These are phyloP conservation scores for Argynnis bischoffii DNA, from an alignment of 2,888 invertebrate species.

Conservation along the genomic window DNA sequence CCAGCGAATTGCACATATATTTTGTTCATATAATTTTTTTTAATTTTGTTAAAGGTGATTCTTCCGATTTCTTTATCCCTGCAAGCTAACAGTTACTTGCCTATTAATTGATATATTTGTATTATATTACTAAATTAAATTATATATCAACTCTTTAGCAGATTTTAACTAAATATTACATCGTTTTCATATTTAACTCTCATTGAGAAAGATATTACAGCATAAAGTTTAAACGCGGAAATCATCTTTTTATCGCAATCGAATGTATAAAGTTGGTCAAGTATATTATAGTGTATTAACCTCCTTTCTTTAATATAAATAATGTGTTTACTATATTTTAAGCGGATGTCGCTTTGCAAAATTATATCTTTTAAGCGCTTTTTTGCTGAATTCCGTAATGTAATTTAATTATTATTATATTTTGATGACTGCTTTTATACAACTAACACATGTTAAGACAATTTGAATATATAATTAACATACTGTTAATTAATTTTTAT, in stretches of 20 bases:
- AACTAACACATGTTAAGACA: too few species aligned
- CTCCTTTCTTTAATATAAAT: slow-evolving; percentile 23
- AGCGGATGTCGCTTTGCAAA: slow-evolving; percentile 16
- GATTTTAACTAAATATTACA: neutral
- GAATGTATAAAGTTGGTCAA: slow-evolving; percentile 20
- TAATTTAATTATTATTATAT: too few species aligned
- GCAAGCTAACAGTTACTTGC: too few species aligned
- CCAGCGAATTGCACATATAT: too few species aligned
- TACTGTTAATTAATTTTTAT: slow-evolving; percentile 6
- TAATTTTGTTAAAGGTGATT: too few species aligned
- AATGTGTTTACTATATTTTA: slow-evolving; percentile 14
- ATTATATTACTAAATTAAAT: too few species aligned
- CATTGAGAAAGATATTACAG: slow-evolving; percentile 3
- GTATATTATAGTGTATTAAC: slow-evolving; percentile 26
- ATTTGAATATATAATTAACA: neutral
- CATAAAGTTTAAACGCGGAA: slow-evolving; percentile 6
- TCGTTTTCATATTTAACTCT: neutral
- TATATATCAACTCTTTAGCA: too few species aligned
- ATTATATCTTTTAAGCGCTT: neutral
- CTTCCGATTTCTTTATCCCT: too few species aligned
- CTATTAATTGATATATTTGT: too few species aligned
- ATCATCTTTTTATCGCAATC: slow-evolving; percentile 21
- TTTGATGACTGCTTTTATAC: too few species aligned
- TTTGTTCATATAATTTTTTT: too few species aligned
- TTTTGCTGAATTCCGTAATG: neutral